phyloP scores from a whole-genome alignment of 2,797 vertebrate species.

The Tokudaia tokunoshimensis region DNA sequence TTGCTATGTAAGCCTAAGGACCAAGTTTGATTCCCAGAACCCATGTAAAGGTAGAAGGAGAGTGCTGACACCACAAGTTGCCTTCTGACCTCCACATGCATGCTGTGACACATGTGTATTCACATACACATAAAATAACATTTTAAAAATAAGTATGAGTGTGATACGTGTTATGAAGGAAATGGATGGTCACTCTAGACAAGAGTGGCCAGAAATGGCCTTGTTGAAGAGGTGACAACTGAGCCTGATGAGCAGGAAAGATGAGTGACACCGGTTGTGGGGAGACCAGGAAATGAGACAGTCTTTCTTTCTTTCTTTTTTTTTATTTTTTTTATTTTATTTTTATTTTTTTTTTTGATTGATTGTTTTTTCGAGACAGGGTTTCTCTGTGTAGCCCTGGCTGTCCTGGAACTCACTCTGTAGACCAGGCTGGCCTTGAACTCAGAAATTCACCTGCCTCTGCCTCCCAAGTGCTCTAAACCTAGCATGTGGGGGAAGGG shows the following conservation, averaged over 20 bases:
- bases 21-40: background rate
- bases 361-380: no score
- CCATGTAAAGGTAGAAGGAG: background rate
- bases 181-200: slow-evolving; percentile 38
- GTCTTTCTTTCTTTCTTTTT: background rate
- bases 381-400: no score
- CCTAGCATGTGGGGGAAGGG: slow-evolving; percentile 3
- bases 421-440: no score
- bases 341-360: no score
- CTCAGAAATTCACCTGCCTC: no score
- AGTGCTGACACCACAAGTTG: background rate
- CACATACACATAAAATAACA: background rate
- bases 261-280: slow-evolving; percentile 22
- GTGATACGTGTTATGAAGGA: slow-evolving; percentile 29
- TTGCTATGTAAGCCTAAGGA: background rate
- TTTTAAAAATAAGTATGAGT: background rate
- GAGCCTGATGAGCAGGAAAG: slow-evolving; percentile 53
- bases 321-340: no score
- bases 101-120: background rate
- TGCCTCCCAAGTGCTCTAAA: background rate
- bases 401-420: no score
- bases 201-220: background rate
- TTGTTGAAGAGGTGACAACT: slow-evolving; percentile 29
- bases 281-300: background rate
- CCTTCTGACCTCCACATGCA: background rate